Evolutionary conservation across 2,113 vertebrate genomes (phyloP), one percentile per base, ranked within the genome.

Genomic region (Psammodynastes pulverulentus): DNA sequence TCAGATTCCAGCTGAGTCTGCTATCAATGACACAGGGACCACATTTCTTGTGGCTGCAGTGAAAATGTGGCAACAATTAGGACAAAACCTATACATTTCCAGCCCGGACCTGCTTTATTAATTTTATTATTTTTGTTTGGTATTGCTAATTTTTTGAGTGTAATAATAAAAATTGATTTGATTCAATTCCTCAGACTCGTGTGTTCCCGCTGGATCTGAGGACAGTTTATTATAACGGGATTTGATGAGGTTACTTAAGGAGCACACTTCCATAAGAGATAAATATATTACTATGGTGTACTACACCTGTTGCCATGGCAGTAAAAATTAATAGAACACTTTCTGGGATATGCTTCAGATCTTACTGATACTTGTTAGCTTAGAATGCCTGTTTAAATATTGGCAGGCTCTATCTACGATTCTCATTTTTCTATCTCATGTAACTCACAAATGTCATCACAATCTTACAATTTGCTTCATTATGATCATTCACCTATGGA

Each of bases 301-400:
- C 51, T 85, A 56, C 53, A 29, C 39, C 17, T 54, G 90, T 90
- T 90, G 90, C 79, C 90, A 90, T 90, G 90, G 79, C 53, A 43
- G 39, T 85, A 54, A 46, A 45, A 85, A 84, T 43, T 51, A 48
- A 90, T 43, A 10, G 34, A 29, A 48, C 9, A 1, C 29, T 89
- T 89, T 62, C 58, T 72, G 89, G 15, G 45, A 56, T 34, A 6
- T 54, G 12, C 72, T 46, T 6, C 21, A 29, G 9, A 19, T n/a
- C 39, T 85, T 53, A 45, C 39, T n/a, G 51, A 34, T 56, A 29
- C 43, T 26, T 45, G 53, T 48, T 49, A 72, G 53, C 43, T 48
- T 51, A n/a, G 29, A 90, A 72, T 21, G 6, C 10, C 23, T 85
- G 29, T 46, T 29, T 7, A 29, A 52, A n/a, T 29, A 19, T 53